Percentiles rank a stretch among this genome's conserved stretches.
Evolutionary conservation across 2,113 vertebrate genomes (phyloP).

Genomic region (Eolophus roseicapilla): DNA sequence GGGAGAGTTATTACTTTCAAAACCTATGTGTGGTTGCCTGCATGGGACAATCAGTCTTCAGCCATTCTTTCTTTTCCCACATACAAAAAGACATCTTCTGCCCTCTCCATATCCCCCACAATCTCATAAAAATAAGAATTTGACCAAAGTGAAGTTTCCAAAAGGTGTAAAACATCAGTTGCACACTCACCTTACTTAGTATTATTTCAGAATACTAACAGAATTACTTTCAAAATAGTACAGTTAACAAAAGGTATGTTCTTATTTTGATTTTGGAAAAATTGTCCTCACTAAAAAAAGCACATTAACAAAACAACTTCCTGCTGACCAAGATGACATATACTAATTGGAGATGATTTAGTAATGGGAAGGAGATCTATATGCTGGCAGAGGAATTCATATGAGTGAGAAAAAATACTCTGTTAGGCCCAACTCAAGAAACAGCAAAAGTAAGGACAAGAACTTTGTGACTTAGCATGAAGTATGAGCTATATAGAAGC

Average conservation of each 20-base stretch:
- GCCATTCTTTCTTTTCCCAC: neutral
- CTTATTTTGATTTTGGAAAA: neutral
- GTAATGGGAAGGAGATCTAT: neutral
- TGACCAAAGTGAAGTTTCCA: neutral
- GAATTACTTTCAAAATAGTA: neutral
- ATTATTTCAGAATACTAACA: neutral
- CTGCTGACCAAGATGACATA: neutral
- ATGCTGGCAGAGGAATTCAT: neutral
- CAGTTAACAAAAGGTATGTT: neutral
- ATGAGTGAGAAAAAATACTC: neutral
- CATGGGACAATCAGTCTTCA: accelerated
- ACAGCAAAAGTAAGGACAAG: neutral
- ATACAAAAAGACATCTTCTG: neutral
- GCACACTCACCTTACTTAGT: neutral
- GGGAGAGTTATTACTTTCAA: neutral
- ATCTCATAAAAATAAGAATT: neutral
- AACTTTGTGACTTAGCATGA: accelerated
- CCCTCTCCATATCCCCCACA: neutral
- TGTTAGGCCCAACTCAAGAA: neutral
- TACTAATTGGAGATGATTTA: neutral
- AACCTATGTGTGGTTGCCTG: neutral
- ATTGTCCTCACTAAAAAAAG: neutral
- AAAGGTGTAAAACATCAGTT: neutral
- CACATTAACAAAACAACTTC: neutral
- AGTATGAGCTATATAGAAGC: neutral